Percentiles rank a stretch among this genome's conserved stretches.
These are phyloP conservation scores for Procambarus clarkii DNA, from an alignment of 1,140 invertebrate genomes.

Conservation along the genomic window DNA sequence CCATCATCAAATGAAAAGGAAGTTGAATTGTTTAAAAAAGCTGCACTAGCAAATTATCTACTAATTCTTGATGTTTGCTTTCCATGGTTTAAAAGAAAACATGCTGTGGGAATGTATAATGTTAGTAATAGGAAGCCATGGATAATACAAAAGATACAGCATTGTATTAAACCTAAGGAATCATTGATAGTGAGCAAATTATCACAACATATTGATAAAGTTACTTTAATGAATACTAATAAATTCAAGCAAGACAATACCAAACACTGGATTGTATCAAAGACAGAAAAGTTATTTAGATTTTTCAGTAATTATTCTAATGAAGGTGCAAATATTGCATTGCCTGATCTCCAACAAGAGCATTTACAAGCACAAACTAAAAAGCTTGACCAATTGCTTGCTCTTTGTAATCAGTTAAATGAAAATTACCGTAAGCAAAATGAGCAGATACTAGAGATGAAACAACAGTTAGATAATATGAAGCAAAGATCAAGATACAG, in stretches of 20 bases:
- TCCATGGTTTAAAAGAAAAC: conserved; percentile 20
- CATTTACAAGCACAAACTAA: neutral
- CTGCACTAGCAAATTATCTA: conserved; percentile 11
- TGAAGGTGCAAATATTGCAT: neutral
- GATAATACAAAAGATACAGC: neutral
- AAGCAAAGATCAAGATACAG: neutral
- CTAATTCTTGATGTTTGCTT: conserved; percentile 43
- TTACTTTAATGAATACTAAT: neutral
- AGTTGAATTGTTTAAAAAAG: conserved; percentile 19
- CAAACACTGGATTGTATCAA: neutral
- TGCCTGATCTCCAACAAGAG: neutral
- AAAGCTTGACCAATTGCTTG: conserved; percentile 7
- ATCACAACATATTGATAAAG: neutral
- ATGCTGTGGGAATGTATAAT: neutral
- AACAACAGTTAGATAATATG: conserved; percentile 7
- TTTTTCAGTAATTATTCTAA: neutral
- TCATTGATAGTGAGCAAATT: neutral
- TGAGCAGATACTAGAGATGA: conserved; percentile 10
- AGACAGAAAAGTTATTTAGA: neutral
- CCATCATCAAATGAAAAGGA: conserved; percentile 37
- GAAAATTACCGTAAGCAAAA: conserved; percentile 20
- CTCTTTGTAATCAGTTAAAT: conserved; percentile 27
- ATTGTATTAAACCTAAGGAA: neutral
- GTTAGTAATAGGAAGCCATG: neutral
- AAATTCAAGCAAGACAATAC: neutral